phyloP scores from a whole-genome alignment of 2,113 vertebrate genomes.

The Cyanoramphus novaezelandiae region DNA sequence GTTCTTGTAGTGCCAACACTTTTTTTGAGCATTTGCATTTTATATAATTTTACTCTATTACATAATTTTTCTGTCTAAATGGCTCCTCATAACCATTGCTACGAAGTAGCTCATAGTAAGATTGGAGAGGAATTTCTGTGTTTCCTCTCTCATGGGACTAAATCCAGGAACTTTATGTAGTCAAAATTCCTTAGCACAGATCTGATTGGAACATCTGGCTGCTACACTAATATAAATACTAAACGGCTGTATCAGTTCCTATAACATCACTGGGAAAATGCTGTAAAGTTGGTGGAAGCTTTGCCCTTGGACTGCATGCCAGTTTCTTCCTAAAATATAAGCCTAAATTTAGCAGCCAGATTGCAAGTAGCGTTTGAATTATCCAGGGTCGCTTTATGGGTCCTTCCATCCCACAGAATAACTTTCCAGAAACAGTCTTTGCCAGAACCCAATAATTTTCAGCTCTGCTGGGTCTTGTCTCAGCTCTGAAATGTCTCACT shows the following conservation, averaged over 20 bases:
- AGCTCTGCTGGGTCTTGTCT: conserved; percentile 50
- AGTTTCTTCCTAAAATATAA: neutral
- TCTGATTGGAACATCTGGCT: neutral
- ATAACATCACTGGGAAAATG: neutral
- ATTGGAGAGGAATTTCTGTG: neutral
- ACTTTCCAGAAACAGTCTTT: conserved; percentile 18
- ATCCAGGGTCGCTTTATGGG: conserved; percentile 24
- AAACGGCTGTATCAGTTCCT: neutral
- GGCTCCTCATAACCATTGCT: conserved; percentile 22
- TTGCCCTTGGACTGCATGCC: neutral
- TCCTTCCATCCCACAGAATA: conserved; percentile 31
- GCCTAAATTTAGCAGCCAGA: conserved; percentile 47
- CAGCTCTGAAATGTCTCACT: neutral
- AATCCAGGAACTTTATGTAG: neutral
- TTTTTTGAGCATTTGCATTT: conserved; percentile 74
- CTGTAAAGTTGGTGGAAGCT: neutral
- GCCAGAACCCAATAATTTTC: conserved; percentile 49
- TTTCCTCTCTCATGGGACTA: neutral
- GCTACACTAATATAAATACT: neutral
- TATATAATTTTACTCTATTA: conserved; percentile 63
- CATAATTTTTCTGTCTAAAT: conserved; percentile 41
- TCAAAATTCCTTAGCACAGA: neutral
- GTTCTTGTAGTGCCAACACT: conserved; percentile 73
- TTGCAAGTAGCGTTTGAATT: conserved; percentile 41
- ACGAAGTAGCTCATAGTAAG: neutral